Evolutionary conservation across 92 coral and sea anemone genomes (phyloP).

Genomic region (Hydrozoanthus gracilis): DNA sequence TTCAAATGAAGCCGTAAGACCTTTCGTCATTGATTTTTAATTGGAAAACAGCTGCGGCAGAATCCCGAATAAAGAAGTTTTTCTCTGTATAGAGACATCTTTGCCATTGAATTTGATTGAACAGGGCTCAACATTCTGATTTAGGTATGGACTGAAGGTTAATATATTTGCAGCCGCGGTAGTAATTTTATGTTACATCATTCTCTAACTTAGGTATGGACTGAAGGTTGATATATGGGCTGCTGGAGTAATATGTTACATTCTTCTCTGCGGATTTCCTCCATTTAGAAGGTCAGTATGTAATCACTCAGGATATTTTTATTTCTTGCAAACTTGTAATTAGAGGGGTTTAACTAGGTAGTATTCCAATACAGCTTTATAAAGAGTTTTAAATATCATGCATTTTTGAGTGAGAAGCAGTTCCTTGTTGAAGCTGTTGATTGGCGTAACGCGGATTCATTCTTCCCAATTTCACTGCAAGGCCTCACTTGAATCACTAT

Average conservation of each 20-base stretch:
- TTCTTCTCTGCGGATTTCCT: conserved; percentile 97
- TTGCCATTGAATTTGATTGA: background rate
- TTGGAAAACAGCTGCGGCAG: no score
- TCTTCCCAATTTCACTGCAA: no score
- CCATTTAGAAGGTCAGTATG: conserved; percentile 94
- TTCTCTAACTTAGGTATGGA: conserved; percentile 77
- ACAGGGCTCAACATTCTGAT: background rate
- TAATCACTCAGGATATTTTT: background rate
- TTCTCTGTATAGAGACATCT: background rate
- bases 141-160: conserved; percentile 88
- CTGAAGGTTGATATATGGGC: conserved; percentile 98
- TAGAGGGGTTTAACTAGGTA: background rate
- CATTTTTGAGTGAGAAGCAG: no score
- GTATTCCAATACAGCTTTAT: no score
- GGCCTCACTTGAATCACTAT: no score
- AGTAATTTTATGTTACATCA: conserved; percentile 74
- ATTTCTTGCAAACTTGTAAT: background rate
- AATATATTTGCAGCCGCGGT: conserved; percentile 98
- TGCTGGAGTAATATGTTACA: conserved; percentile 94
- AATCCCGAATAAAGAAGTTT: background rate
- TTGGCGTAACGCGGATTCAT: no score
- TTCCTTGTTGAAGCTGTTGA: no score
- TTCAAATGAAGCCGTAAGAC: no score
- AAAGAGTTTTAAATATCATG: no score
- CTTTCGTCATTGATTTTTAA: no score